Conservation (phyloP, 92 coral and sea anemone genomes). For the Plumapathes pennacea region DNA sequence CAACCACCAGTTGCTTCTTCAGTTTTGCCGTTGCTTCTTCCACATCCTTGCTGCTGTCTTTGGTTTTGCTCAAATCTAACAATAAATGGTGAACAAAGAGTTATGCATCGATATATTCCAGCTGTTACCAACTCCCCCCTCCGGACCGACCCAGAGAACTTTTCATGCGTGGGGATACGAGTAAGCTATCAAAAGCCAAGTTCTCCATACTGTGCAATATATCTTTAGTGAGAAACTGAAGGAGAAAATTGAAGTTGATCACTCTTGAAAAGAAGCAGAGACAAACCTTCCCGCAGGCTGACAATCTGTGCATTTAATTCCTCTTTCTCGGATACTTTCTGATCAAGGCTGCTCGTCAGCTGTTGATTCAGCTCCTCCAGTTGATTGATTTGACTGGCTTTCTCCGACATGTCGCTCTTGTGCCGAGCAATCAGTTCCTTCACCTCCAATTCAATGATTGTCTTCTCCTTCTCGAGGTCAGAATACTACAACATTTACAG, state of each 20-base stretch:
- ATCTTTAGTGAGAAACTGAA: too few species aligned
- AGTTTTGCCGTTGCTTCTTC: conserved; percentile 73
- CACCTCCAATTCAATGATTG: conserved; percentile 93
- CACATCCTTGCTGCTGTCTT: conserved; percentile 69
- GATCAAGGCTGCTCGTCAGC: conserved; percentile 58
- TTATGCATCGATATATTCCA: too few species aligned
- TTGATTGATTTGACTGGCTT: conserved; percentile 80
- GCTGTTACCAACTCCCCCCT: too few species aligned
- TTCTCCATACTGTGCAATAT: too few species aligned
- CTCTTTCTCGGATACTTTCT: conserved; percentile 80
- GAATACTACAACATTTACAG: too few species aligned
- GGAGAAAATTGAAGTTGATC: too few species aligned
- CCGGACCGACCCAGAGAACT: too few species aligned
- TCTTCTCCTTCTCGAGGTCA: conserved; percentile 95
- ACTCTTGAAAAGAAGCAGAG: too few species aligned
- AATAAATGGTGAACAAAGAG: too few species aligned
- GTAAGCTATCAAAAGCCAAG: too few species aligned
- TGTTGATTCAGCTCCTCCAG: conserved; percentile 71
- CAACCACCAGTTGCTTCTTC: conserved; percentile 63
- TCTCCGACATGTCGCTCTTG: conserved; percentile 95
- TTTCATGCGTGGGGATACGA: too few species aligned
- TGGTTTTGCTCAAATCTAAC: conserved; percentile 80
- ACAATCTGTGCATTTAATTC: conserved; percentile 72
- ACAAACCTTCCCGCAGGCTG: conserved; percentile 68
- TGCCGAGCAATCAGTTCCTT: conserved; percentile 95